These are phyloP conservation scores for Nibea albiflora DNA, from an alignment of 2,113 vertebrate genomes.

Conservation along the genomic window DNA sequence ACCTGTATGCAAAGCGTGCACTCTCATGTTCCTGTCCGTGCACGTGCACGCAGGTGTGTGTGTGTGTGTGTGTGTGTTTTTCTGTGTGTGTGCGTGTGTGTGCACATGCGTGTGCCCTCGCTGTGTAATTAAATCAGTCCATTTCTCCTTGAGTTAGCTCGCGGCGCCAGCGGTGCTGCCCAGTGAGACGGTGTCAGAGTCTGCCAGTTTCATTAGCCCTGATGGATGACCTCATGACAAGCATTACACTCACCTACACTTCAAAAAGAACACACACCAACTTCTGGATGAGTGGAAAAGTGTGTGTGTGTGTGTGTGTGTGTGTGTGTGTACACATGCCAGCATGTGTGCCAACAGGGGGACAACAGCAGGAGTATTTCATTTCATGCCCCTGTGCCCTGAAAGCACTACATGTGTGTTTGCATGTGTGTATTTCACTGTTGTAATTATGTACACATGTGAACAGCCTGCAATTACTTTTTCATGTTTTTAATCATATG, in stretches of 20 bases:
- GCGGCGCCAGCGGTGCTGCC: slow-evolving; percentile 75
- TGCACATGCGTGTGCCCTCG: slow-evolving; percentile 39
- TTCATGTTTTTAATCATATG: slow-evolving; percentile 55
- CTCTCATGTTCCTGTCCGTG: background rate
- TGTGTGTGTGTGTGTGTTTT: slow-evolving; percentile 13
- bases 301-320: slow-evolving; percentile 28
- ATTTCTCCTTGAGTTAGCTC: slow-evolving; percentile 80
- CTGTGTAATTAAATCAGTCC: slow-evolving; percentile 77
- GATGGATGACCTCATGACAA: slow-evolving; percentile 82
- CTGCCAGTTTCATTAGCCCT: slow-evolving; percentile 83
- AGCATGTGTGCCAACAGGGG: slow-evolving; percentile 33
- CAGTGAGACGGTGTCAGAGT: slow-evolving; percentile 74
- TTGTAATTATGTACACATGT: slow-evolving; percentile 47
- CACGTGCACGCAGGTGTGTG: background rate
- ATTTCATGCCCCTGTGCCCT: slow-evolving; percentile 54
- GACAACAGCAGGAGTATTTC: slow-evolving; percentile 51
- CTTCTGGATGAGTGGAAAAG: slow-evolving; percentile 55
- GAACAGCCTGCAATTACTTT: slow-evolving; percentile 36
- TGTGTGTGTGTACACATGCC: background rate
- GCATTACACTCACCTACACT: slow-evolving; percentile 73
- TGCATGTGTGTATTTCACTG: slow-evolving; percentile 32
- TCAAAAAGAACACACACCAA: slow-evolving; percentile 61
- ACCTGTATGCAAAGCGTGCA: slow-evolving; percentile 27
- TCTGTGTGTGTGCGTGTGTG: slow-evolving; percentile 15
- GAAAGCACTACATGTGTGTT: slow-evolving; percentile 42